Percentiles rank a stretch among this genome's conserved stretches.
phyloP scores from a whole-genome alignment of 1,140 invertebrate species.

The Chymomyza costata region DNA sequence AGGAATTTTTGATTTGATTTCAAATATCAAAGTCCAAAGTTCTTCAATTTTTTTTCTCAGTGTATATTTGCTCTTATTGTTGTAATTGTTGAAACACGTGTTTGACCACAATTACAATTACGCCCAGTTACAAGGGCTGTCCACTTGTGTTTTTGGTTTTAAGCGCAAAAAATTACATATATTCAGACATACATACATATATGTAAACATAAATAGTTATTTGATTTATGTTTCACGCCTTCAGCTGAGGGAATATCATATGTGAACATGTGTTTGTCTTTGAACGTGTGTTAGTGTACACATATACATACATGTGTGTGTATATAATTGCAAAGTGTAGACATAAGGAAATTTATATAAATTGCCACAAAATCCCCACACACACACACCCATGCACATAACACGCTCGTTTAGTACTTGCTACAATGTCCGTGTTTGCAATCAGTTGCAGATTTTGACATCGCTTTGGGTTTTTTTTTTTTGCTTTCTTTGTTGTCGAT shows the following conservation, averaged over 20 bases:
- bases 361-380: constrained; percentile 6
- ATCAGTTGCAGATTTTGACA: constrained; percentile 62
- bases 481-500: constrained; percentile 54
- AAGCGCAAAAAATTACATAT: constrained; percentile 15
- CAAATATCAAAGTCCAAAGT: too few species aligned
- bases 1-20: too few species aligned
- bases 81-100: constrained; percentile 34
- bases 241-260: constrained; percentile 44
- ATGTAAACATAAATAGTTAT: too few species aligned
- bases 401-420: not conserved
- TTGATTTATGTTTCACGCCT: constrained; percentile 61
- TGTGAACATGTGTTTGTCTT: too few species aligned
- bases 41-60: too few species aligned
- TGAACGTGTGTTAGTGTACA: too few species aligned
- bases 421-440: constrained; percentile 32
- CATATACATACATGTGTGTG: too few species aligned
- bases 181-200: too few species aligned
- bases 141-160: constrained; percentile 18
- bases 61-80: constrained; percentile 12
- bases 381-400: too few species aligned
- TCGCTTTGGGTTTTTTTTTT: constrained; percentile 59
- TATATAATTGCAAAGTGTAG: constrained; percentile 51
- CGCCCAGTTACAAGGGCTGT: constrained; percentile 13
- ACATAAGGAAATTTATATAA: constrained; percentile 55
- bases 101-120: constrained; percentile 9